phyloP scores from a whole-genome alignment of 2,113 vertebrate species.

The Oryzias woworae region DNA sequence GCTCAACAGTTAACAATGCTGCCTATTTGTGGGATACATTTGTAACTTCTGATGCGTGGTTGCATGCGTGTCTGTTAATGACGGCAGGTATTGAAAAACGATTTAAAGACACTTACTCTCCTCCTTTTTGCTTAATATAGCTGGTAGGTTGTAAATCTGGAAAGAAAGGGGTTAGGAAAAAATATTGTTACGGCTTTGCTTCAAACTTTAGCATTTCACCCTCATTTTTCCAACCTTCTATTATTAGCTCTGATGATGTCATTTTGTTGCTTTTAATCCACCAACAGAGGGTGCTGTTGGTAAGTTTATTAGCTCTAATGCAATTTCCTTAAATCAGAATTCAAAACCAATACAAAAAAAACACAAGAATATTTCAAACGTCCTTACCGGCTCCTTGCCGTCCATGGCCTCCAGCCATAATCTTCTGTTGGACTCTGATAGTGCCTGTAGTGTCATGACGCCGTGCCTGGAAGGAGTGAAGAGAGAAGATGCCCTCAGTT shows the following conservation, averaged over 20 bases:
- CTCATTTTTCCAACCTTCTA: slow-evolving; percentile 4
- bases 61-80: slow-evolving; percentile 4
- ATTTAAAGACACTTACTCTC: slow-evolving; percentile 86
- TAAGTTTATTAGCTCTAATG: slow-evolving; percentile 7
- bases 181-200: slow-evolving; percentile 8
- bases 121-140: slow-evolving; percentile 95
- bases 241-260: slow-evolving; percentile 42
- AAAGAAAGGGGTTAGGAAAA: slow-evolving; percentile 27
- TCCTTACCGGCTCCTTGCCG: slow-evolving; percentile 93
- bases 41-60: neutral
- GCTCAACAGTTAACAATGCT: slow-evolving; percentile 11
- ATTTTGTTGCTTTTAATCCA: neutral
- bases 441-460: slow-evolving; percentile 92
- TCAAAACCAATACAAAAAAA: slow-evolving; percentile 1
- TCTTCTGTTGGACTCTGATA: slow-evolving; percentile 93
- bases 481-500: slow-evolving; percentile 55
- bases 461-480: slow-evolving; percentile 83
- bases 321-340: neutral
- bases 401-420: slow-evolving; percentile 99
- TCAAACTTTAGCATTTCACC: no score
- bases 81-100: neutral
- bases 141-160: slow-evolving; percentile 95
- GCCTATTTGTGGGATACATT: neutral
- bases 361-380: slow-evolving; percentile 11
- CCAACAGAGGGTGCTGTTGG: slow-evolving; percentile 57